Base-by-base conservation (phyloP, 2,797 vertebrate species). In the Morelia viridis region DNA sequence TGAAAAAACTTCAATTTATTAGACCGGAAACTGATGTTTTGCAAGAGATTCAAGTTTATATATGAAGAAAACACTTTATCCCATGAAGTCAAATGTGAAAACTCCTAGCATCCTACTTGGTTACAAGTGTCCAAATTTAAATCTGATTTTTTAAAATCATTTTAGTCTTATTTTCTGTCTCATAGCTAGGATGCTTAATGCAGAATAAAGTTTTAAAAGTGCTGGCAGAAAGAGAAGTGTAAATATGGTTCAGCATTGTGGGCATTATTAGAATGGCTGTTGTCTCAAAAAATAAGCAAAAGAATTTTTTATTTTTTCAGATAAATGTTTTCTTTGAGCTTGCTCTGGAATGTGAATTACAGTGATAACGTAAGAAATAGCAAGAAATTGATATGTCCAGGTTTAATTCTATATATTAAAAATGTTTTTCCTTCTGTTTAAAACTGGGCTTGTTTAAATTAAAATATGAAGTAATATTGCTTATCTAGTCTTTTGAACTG, bases 341-440 rank as follows among this genome's bases (percentile, higher is more conserved):
- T 88, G 64, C 60, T 13, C 2, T 53, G 64, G 57, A 87, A 94
- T 87, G 57, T 89, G 31, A 88, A 41, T 58, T 83, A n/a, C 24
- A 46, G 31, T 58, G 35, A 46, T 35, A 56, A 56, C 53, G 2
- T 56, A 24, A 46, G 46, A 85, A 58, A 53, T 31, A 88, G 61
- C 35, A 46, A 50, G 13, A 50, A 50, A 15, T 71, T 84, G 28
- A 91, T 71, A 64, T 17, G 8, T n/a, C 24, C 41, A 56, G 62
- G 1, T 89, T 92, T 94, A 7, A 61, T 24, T 56, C 71, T 53
- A 71, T 92, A 88, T 58, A 19, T 85, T 94, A 87, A 92, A 50
- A 46, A 22, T 9, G 9, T 31, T n/a, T 90, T 35, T 64, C 28
- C 68, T 71, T 65, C 87, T 84, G 17, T 0, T 50, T 91, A 53